Conservation (phyloP, 2,888 invertebrate species). For the Adelognathus sp. region DNA sequence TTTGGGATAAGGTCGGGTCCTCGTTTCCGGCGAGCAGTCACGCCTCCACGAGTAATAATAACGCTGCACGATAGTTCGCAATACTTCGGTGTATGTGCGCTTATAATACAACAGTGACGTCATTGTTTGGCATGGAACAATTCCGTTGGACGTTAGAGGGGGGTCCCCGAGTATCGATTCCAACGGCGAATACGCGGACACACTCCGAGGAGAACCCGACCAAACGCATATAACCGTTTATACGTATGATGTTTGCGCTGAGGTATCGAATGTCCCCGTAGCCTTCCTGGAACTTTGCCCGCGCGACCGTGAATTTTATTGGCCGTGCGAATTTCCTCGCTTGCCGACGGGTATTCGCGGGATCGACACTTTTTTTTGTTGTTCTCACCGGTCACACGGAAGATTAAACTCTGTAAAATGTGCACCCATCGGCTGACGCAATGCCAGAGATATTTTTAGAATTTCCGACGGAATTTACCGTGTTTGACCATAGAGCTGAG, state of each 20-base stretch:
- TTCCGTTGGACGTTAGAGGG: slow-evolving; percentile 38
- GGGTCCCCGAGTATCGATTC: slow-evolving; percentile 61
- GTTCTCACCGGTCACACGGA: not conserved
- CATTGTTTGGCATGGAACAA: slow-evolving; percentile 55
- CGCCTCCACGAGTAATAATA: slow-evolving; percentile 13
- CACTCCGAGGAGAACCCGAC: not conserved
- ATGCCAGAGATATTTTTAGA: slow-evolving; percentile 18
- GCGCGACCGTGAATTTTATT: slow-evolving; percentile 50
- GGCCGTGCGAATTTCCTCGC: slow-evolving; percentile 50
- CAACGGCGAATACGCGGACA: slow-evolving; percentile 44
- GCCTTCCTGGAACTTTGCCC: slow-evolving; percentile 59
- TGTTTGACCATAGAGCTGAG: no score
- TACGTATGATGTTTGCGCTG: slow-evolving; percentile 52
- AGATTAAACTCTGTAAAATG: slow-evolving; percentile 23
- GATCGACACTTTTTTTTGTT: not conserved
- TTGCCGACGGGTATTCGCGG: not conserved
- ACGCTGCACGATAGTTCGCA: not conserved
- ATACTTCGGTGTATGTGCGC: not conserved
- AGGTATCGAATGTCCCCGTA: slow-evolving; percentile 58
- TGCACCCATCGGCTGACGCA: slow-evolving; percentile 3
- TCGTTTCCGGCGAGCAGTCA: slow-evolving; percentile 47
- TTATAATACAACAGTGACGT: slow-evolving; percentile 26
- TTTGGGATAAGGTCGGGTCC: slow-evolving; percentile 61
- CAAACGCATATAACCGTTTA: not conserved
- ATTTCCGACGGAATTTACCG: slow-evolving; percentile 12